These are phyloP conservation scores for Caenorhabditis wallacei DNA, from an alignment of 2,888 invertebrate species.

Conservation along the genomic window DNA sequence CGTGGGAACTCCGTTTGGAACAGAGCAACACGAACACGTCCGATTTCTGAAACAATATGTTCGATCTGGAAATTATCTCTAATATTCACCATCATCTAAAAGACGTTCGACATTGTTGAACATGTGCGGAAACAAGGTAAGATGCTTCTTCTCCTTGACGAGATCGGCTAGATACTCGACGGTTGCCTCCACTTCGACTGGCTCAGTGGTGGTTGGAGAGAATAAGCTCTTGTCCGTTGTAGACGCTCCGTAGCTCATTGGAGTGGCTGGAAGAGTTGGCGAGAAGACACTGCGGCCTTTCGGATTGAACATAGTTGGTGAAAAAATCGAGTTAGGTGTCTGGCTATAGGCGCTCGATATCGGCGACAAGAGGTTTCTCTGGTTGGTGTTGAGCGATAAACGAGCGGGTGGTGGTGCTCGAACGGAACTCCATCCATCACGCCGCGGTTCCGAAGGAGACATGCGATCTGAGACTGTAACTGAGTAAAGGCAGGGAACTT, in stretches of 20 bases:
- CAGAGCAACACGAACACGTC: slow-evolving; percentile 95
- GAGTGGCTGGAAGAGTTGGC: slow-evolving; percentile 55
- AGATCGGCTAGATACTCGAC: slow-evolving; percentile 77
- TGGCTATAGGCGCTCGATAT: slow-evolving; percentile 52
- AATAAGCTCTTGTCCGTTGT: slow-evolving; percentile 47
- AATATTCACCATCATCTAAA: slow-evolving; percentile 74
- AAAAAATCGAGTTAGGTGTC: slow-evolving; percentile 54
- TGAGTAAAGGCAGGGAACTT: slow-evolving; percentile 13
- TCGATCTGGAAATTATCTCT: neutral
- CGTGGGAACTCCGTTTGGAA: slow-evolving; percentile 98
- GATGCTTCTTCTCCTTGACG: slow-evolving; percentile 78
- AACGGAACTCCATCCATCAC: slow-evolving; percentile 53
- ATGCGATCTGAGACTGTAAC: slow-evolving; percentile 13
- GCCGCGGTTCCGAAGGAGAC: slow-evolving; percentile 7
- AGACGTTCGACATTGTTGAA: slow-evolving; percentile 79
- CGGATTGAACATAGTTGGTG: slow-evolving; percentile 42
- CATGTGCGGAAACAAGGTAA: slow-evolving; percentile 75
- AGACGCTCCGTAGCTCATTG: slow-evolving; percentile 55
- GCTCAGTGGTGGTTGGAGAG: slow-evolving; percentile 50
- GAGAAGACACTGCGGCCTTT: slow-evolving; percentile 50
- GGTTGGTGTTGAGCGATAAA: slow-evolving; percentile 34
- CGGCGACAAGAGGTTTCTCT: slow-evolving; percentile 48
- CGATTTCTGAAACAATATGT: slow-evolving; percentile 90
- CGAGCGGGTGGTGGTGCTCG: slow-evolving; percentile 63
- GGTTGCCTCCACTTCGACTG: slow-evolving; percentile 63